Conservation (phyloP, 2,113 vertebrate species). For the Grallaria varia region DNA sequence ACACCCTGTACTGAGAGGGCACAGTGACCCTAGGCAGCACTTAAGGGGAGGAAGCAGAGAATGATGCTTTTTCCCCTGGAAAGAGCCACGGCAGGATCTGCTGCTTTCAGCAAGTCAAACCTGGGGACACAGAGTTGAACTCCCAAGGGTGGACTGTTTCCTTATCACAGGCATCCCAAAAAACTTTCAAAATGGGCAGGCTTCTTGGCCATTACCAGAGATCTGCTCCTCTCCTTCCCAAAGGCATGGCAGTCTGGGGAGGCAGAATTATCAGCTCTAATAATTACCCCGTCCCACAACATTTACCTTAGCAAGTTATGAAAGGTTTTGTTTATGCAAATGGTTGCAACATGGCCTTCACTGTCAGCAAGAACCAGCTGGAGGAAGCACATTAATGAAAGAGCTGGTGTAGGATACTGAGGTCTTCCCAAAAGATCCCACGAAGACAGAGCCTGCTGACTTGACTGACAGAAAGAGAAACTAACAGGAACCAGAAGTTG, state of each 20-base stretch:
- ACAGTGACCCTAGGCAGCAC: neutral
- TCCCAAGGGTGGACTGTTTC: neutral
- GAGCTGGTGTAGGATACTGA: neutral
- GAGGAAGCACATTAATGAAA: neutral
- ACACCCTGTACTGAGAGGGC: neutral
- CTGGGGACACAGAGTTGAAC: neutral
- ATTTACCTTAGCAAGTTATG: neutral
- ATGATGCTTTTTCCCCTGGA: neutral
- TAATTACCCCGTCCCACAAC: neutral
- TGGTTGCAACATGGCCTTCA: neutral
- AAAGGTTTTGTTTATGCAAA: slow-evolving; percentile 1
- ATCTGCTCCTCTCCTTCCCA: neutral
- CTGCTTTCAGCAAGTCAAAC: neutral
- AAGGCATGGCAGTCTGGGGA: neutral
- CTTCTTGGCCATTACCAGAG: neutral
- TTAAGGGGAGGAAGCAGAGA: neutral
- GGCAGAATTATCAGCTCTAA: neutral
- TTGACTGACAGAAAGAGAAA: neutral
- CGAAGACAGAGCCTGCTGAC: neutral
- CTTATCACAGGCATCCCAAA: neutral
- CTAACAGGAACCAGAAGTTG: neutral
- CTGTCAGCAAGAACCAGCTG: neutral
- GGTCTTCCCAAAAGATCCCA: slow-evolving; percentile 9
- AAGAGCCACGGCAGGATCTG: neutral
- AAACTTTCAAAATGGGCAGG: neutral